Base-by-base conservation (phyloP, 2,113 vertebrate species). In the Melospiza georgiana region DNA sequence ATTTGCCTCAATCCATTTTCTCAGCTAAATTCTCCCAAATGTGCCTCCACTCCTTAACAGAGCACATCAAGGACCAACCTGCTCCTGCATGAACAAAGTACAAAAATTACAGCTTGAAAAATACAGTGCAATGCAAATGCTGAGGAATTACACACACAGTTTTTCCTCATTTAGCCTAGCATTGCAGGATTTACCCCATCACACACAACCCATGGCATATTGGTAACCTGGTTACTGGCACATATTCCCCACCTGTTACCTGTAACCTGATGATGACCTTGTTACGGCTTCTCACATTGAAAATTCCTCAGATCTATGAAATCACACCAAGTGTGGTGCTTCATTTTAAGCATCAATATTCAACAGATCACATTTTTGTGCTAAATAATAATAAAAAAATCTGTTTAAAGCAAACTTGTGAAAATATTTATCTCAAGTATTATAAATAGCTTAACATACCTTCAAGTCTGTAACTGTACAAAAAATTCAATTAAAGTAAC, bases 281-380 rank as follows among this genome's bases (percentile, higher is more conserved):
- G 14, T 48, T n/a, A 52, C 2, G 49, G 35, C 30, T 62, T 67
- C 72, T 66, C 58, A 18, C 1, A 1, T 0, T 9, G 19, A 37
- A 72, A 76, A 30, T 43, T 22, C 31, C 22, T 44, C 22, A 33
- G 3, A 33, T 14, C 17, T 41, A 4, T 5, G 15, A 41, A 74
- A 59, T n/a, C 31, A 71, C n/a, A 44, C 2, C 5, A 2, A 83
- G 27, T 1, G 7, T 4, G 5, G 15, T 4, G 1, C 4, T 41
- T 66, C 61, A 55, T n/a, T 87, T 75, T 17, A 82, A 61, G 37
- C 25, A 87, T 19, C 24, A 76, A 68, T 61, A 94, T 85, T 66
- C 43, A 77, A 67, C 27, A 31, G 15, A 63, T n/a, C 5, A 6
- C 2, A 1, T 23, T 30, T 66, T 2, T 13, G 4, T 15, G 15